Conservation (phyloP, 37 sponge, comb jelly and placozoan genomes). For the Beroe ovata region DNA sequence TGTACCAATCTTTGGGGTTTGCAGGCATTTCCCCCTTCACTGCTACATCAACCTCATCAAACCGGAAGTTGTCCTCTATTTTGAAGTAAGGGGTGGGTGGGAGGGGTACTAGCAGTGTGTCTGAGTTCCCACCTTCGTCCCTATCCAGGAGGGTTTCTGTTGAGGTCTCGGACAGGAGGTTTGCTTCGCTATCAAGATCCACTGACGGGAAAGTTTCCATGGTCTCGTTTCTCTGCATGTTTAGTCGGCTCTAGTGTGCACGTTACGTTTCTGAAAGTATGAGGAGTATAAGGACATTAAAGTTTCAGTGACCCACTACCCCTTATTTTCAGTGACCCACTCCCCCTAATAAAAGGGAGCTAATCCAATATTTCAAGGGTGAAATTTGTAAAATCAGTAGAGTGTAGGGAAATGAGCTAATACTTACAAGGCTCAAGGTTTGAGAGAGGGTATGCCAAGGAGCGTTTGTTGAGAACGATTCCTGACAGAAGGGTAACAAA, state of each 20-base stretch:
- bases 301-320: too few species aligned
- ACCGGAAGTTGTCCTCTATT: constrained; percentile 41
- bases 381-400: too few species aligned
- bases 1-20: constrained; percentile 70
- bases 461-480: constrained; percentile 66
- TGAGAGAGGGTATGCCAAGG: not conserved
- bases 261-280: constrained; percentile 12
- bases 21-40: too few species aligned
- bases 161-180: not conserved
- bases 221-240: not conserved
- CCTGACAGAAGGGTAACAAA: not conserved
- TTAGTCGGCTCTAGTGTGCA: constrained; percentile 60
- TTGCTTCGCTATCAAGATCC: not conserved
- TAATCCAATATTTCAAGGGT: too few species aligned
- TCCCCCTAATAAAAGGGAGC: too few species aligned
- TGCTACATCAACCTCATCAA: not conserved
- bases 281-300: too few species aligned
- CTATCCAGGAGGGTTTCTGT: not conserved
- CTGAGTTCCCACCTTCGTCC: not conserved
- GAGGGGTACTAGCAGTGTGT: constrained; percentile 45
- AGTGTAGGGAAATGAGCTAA: too few species aligned
- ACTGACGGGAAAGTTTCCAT: not conserved
- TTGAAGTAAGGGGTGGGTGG: constrained; percentile 51
- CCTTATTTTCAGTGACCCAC: too few species aligned
- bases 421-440: constrained; percentile 38